These are phyloP conservation scores for Caenorhabditis sp. DNA, from an alignment of 2,888 invertebrate genomes.

Conservation along the genomic window DNA sequence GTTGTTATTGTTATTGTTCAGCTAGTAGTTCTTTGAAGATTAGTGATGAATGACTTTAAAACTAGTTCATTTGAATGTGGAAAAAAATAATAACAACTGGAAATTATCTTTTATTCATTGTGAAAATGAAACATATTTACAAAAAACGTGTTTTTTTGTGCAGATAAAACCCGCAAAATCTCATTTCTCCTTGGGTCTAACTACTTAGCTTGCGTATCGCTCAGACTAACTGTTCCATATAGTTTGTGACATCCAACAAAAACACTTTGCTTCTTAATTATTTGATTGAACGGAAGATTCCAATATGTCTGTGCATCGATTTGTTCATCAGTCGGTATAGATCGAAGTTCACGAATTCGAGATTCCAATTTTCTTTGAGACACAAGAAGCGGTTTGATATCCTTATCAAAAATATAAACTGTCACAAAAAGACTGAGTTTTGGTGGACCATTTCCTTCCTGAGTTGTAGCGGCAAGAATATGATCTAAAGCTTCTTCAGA, in stretches of 20 bases:
- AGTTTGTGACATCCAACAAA: slow-evolving; percentile 56
- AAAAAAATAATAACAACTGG: slow-evolving; percentile 9
- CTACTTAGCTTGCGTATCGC: slow-evolving; percentile 25
- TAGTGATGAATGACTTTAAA: too few relatives aligned
- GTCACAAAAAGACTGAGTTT: slow-evolving; percentile 52
- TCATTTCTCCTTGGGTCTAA: background rate
- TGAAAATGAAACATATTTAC: too few relatives aligned
- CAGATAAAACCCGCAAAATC: slow-evolving; percentile 21
- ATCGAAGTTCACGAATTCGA: slow-evolving; percentile 37
- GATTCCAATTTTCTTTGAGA: slow-evolving; percentile 52
- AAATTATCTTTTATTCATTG: slow-evolving; percentile 4
- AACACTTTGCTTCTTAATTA: slow-evolving; percentile 47
- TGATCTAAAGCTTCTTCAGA: slow-evolving; percentile 48
- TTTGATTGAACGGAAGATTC: slow-evolving; percentile 55
- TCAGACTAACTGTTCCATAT: slow-evolving; percentile 53
- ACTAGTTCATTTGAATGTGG: background rate
- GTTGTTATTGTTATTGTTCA: background rate
- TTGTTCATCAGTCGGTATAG: slow-evolving; percentile 39
- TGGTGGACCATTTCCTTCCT: slow-evolving; percentile 49
- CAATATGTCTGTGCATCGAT: slow-evolving; percentile 51
- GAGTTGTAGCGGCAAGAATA: slow-evolving; percentile 49
- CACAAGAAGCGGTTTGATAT: slow-evolving; percentile 48
- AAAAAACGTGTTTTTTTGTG: background rate
- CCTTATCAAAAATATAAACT: slow-evolving; percentile 66
- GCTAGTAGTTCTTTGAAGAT: background rate